Conservation (phyloP, 2,113 vertebrate species). For the Otus sunia region DNA sequence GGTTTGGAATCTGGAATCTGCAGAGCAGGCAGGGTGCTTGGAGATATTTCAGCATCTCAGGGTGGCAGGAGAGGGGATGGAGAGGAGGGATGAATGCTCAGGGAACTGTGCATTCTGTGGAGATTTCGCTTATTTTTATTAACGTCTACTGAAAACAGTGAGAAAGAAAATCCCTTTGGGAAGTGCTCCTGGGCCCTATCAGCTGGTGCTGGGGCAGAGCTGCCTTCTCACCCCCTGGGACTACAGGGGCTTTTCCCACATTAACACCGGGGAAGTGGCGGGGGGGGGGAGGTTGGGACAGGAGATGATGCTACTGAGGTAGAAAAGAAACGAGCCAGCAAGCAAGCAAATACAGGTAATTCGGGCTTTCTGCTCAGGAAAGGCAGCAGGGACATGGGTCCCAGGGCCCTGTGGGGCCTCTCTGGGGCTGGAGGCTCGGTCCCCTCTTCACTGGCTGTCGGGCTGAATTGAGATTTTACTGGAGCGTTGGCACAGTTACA, state of each 20-base stretch:
- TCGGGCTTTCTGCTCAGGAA: neutral
- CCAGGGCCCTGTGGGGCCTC: neutral
- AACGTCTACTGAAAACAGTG: neutral
- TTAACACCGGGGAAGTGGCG: neutral
- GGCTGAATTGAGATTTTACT: neutral
- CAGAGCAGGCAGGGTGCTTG: neutral
- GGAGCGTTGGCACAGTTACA: neutral
- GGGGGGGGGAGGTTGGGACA: too few relatives aligned
- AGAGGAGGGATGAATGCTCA: neutral
- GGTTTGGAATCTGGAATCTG: neutral
- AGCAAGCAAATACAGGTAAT: neutral
- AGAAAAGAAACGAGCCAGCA: neutral
- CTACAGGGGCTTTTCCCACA: neutral
- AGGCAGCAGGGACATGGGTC: fast-evolving
- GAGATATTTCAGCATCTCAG: neutral
- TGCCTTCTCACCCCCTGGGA: neutral
- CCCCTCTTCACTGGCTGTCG: neutral
- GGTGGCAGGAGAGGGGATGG: fast-evolving
- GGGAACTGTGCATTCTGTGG: neutral
- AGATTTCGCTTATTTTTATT: neutral
- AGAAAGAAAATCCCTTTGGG: neutral
- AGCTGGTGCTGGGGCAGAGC: neutral
- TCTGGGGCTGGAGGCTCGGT: neutral
- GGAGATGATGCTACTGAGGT: neutral
- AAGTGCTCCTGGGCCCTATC: neutral